Evolutionary conservation across 2,797 vertebrate genomes (phyloP), one percentile per base, ranked within the genome.

Genomic region (Rhinatrema bivittatum): DNA sequence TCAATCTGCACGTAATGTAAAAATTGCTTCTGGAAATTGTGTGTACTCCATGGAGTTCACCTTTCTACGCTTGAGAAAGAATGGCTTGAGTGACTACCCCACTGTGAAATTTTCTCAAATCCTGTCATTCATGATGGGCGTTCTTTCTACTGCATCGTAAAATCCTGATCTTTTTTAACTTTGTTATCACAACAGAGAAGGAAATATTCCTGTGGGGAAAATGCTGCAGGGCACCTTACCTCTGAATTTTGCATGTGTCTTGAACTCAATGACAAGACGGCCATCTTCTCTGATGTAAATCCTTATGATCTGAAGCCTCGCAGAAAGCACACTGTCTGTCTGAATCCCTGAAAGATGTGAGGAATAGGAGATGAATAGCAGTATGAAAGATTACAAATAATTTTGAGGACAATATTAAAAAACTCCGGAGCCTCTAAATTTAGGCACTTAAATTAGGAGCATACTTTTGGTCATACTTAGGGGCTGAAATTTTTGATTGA

Each of bases 201-300:
- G 7, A 7, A 7, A 7, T 7, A 25, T 7, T 8, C 8, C 23
- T 7, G 23, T 5, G n/a, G 9, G 10, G 19, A 13, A 2, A n/a
- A n/a, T n/a, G 0, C 7, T 5, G 24, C 5, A 16, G 16, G 6
- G 1, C 19, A 0, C 13, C 20, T 53, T 34, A 94, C 95, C 94
- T 91, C 96, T 86, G 76, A 98, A 98, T 48, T 98, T 99, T 68
- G 94, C 94, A 14, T 98, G 94, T 0, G 95, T 99, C 73, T 93
- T 99, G 71, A 99, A 99, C 70, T 99, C 94, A 6, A 99, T 93
- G 26, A 99, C 94, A n/a, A 99, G 86, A 0, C 93, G 86, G 1
- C 96, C 96, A 1, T 98, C 94, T 16, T 97, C 93, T 12, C 91
- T 78, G 71, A 98, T 97, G 60, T 97, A 98, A 74, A 98, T 99